Conservation (phyloP, 2,888 invertebrate genomes). For the Meloe dianella region DNA sequence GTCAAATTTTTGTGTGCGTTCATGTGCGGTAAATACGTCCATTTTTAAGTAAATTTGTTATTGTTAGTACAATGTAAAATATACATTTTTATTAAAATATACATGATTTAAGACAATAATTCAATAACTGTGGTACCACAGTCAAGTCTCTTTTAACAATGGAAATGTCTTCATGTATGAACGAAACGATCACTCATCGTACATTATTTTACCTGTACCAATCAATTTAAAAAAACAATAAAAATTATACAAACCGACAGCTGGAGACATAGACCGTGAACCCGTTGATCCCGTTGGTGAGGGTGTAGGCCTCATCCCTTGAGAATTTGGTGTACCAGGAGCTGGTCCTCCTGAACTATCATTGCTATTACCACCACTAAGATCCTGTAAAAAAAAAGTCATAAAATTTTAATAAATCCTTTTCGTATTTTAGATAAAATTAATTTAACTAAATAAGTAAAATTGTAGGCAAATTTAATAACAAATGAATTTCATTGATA, state of each 20-base stretch:
- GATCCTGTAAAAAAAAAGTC: conserved; percentile 67
- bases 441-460: too few relatives aligned
- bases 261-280: conserved; percentile 97
- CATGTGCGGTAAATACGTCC: background rate
- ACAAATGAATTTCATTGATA: background rate
- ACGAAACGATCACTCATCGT: too few relatives aligned
- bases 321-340: conserved; percentile 73
- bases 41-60: too few relatives aligned
- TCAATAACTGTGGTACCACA: too few relatives aligned
- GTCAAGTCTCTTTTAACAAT: too few relatives aligned
- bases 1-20: background rate
- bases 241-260: conserved; percentile 77
- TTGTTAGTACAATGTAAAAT: too few relatives aligned
- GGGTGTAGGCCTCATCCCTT: conserved; percentile 88
- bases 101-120: too few relatives aligned
- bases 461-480: background rate
- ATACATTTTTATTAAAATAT: too few relatives aligned
- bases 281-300: conserved; percentile 93
- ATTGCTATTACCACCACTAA: conserved; percentile 72
- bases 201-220: too few relatives aligned
- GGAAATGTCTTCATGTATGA: too few relatives aligned
- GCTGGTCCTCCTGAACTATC: conserved; percentile 71
- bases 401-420: background rate
- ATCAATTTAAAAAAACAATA: too few relatives aligned
- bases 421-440: too few relatives aligned